Conservation (phyloP, 2,888 invertebrate genomes). For the Orthosia cruda region DNA sequence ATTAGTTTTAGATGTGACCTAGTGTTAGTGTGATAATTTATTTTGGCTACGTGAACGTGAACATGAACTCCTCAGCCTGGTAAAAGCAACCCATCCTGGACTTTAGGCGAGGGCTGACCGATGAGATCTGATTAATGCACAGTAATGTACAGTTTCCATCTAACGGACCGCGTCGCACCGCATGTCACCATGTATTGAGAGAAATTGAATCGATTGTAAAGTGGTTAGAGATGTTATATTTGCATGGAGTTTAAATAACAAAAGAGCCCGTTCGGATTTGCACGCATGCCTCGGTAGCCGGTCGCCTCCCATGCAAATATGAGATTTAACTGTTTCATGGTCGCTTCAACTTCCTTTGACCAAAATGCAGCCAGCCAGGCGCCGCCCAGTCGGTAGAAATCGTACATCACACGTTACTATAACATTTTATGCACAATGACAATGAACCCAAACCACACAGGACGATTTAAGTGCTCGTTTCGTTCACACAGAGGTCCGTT, state of each 20-base stretch:
- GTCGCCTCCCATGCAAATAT: neutral
- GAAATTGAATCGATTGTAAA: neutral
- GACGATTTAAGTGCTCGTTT: neutral
- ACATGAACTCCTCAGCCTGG: neutral
- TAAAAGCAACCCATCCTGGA: neutral
- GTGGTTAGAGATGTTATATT: neutral
- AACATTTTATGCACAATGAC: neutral
- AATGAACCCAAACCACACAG: slow-evolving; percentile 9
- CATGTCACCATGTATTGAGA: neutral
- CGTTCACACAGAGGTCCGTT: too few relatives aligned
- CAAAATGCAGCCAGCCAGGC: neutral
- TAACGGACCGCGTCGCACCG: neutral
- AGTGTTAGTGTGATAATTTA: slow-evolving; percentile 6
- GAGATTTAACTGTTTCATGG: neutral
- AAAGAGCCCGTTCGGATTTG: too few relatives aligned
- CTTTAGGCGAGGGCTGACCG: neutral
- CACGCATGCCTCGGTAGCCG: neutral
- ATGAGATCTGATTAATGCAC: neutral
- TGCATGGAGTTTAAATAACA: neutral
- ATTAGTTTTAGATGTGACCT: neutral
- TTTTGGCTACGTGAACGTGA: slow-evolving; percentile 7
- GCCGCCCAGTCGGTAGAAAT: neutral
- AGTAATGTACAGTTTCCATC: neutral
- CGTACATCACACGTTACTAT: neutral
- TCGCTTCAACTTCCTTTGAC: neutral